phyloP scores from a whole-genome alignment of 2,888 invertebrate species.

The Amaurobius ferox region DNA sequence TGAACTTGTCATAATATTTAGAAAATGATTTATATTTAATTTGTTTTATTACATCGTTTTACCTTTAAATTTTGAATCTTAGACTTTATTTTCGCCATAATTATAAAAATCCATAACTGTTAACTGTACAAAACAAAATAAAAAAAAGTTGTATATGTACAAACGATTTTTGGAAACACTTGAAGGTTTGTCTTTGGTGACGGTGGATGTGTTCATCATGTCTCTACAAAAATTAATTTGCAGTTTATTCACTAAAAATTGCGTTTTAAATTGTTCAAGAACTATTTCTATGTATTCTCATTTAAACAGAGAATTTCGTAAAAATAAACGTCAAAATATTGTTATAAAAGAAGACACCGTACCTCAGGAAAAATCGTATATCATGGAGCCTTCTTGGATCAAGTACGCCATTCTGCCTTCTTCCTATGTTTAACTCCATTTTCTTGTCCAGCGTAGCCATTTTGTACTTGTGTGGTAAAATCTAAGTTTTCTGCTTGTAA shows the following conservation, averaged over 20 bases:
- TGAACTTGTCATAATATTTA: too few species aligned
- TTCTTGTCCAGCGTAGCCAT: constrained; percentile 65
- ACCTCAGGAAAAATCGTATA: constrained; percentile 61
- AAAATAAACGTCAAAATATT: constrained; percentile 58
- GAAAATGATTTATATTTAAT: too few species aligned
- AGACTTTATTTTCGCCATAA: not conserved
- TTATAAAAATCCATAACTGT: not conserved
- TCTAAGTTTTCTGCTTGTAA: too few species aligned
- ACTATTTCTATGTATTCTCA: constrained; percentile 21
- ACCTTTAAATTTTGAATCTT: too few species aligned
- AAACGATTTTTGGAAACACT: not conserved
- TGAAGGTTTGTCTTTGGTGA: not conserved
- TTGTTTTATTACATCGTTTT: too few species aligned
- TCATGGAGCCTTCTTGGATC: constrained; percentile 59
- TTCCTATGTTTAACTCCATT: constrained; percentile 36
- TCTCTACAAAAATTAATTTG: not conserved
- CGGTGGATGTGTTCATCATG: not conserved
- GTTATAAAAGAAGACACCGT: constrained; percentile 54
- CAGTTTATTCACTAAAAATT: constrained; percentile 14
- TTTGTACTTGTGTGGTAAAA: constrained; percentile 35
- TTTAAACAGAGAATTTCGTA: constrained; percentile 37
- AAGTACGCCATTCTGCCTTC: constrained; percentile 62
- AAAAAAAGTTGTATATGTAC: not conserved
- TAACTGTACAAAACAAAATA: not conserved
- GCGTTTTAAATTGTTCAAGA: constrained; percentile 7